Evolutionary conservation across 2,888 invertebrate species (phyloP), one percentile per base, ranked within the genome.

Genomic region (Eugnorisma glareosa): DNA sequence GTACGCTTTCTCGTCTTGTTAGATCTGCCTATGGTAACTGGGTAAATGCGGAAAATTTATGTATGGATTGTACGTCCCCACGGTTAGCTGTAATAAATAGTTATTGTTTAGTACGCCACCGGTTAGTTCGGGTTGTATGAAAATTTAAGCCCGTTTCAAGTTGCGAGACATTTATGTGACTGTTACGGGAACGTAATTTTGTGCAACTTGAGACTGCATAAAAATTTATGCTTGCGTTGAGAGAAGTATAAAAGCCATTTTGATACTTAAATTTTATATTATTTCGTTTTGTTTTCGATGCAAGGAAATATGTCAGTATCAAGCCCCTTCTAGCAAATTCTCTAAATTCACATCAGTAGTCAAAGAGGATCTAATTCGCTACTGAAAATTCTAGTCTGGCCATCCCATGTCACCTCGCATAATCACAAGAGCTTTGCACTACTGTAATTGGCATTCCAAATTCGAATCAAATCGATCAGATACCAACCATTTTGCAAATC

Each of bases 1-100:
- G 90, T 92, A 90, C 67, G 91, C 92, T 94, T 92, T 92, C 92
- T 92, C 90, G 91, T 92, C 92, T 92, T 90, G 92, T 92, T 93
- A 92, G 91, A 92, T 93, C 89, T 92, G 89, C 87, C 88, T 93
- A 90, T 90, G 89, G 90, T 89, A 88, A 88, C 86, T 89, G 83
- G 89, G 87, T 91, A 91, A 90, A 92, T 87, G 82, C 73, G 84
- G 88, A 84, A 89, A 88, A 89, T 91, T 88, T 92, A 92, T 89
- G 84, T 86, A 82, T 81, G 86, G 88, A 88, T 88, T 91, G 88
- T 87, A 82, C 81, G 77, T 86, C 83, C 82, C 81, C 74, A 83
- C 83, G 81, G 79, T 83, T 59, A 69, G 51, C 68, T 69, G 81
- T 88, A 88, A 86, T 89, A 89, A 89, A 90, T 89, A 87, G 78